Base-by-base conservation (phyloP, 2,888 invertebrate genomes). In the Drosophila putrida region DNA sequence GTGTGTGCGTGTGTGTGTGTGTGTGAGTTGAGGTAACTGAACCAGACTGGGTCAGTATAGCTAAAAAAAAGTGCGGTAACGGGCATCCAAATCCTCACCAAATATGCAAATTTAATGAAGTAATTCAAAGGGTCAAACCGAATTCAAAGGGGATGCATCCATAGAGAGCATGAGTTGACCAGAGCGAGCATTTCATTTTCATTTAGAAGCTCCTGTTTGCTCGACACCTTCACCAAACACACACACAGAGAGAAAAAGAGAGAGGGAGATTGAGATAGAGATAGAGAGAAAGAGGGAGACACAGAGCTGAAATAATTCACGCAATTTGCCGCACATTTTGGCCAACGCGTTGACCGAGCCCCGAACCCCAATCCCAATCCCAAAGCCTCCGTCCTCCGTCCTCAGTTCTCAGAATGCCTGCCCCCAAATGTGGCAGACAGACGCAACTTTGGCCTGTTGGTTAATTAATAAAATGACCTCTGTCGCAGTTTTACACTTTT, bases 391-490 rank as follows among this genome's bases (percentile, higher is more conserved):
- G 20, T 4, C 8, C 6, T 9, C 15, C 39, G 2, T 10, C 10
- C 15, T 9, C 39, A 20, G 10, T 1, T 10, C 41, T 10, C 25
- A 15, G 50, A 53, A 54, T 44, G 63, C 58, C 70, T 51, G 46
- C 44, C 60, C 11, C 49, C 49, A 63, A 43, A 62, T 11, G 35
- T 27, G 35, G 13, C 35, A 43, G 59, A 51, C 51, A 60, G 28
- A 47, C 62, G 60, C 57, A 59, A 66, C 73, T 78, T 79, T 71
- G 50, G 77, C 71, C 69, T 85, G 74, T 80, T 80, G 88, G 83
- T 90, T 90, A 91, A 91, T 91, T 90, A 90, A 90, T 89, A 83
- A 91, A 90, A 83, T 83, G 88, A 89, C 90, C 89, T 90, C 82
- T 76, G 85, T 72, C 84, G 70, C 71, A 70, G 67, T 49, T 66